A percentile compares a stretch with the other conserved stretches of the same genome.
Evolutionary conservation across 2,888 invertebrate genomes (phyloP).

Genomic region (Ormyrus thymus): DNA sequence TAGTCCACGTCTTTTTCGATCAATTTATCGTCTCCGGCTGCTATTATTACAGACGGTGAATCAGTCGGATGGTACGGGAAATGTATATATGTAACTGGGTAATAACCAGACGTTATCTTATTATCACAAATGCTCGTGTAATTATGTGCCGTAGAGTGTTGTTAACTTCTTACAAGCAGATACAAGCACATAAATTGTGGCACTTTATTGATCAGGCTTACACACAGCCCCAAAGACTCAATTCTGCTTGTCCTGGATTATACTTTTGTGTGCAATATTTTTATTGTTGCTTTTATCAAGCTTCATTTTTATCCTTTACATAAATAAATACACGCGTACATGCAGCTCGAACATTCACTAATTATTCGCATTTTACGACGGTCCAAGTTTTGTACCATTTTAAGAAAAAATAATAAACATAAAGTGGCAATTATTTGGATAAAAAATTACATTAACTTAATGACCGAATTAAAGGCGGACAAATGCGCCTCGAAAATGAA

Average conservation of each 20-base stretch:
- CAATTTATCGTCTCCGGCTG: background rate
- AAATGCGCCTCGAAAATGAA: too few relatives aligned
- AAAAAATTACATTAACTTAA: too few relatives aligned
- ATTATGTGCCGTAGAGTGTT: slow-evolving; percentile 1
- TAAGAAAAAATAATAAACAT: too few relatives aligned
- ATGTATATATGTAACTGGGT: background rate
- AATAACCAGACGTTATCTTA: slow-evolving; percentile 17
- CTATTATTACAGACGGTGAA: too few relatives aligned
- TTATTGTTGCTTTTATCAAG: background rate
- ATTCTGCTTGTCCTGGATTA: slow-evolving; percentile 14
- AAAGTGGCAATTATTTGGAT: too few relatives aligned
- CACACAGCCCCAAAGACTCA: background rate
- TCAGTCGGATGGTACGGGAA: background rate
- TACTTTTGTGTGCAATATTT: background rate
- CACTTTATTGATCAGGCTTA: slow-evolving; percentile 32
- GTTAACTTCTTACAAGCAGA: background rate
- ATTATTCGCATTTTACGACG: too few relatives aligned
- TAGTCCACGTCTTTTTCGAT: background rate
- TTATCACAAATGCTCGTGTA: slow-evolving; percentile 13
- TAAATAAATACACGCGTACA: too few relatives aligned
- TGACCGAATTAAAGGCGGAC: too few relatives aligned
- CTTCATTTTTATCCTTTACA: background rate
- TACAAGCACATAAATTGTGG: slow-evolving; percentile 12
- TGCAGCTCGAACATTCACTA: too few relatives aligned
- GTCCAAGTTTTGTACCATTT: too few relatives aligned